These are phyloP conservation scores for Drepana falcataria DNA, from an alignment of 2,888 invertebrate genomes.

Conservation along the genomic window DNA sequence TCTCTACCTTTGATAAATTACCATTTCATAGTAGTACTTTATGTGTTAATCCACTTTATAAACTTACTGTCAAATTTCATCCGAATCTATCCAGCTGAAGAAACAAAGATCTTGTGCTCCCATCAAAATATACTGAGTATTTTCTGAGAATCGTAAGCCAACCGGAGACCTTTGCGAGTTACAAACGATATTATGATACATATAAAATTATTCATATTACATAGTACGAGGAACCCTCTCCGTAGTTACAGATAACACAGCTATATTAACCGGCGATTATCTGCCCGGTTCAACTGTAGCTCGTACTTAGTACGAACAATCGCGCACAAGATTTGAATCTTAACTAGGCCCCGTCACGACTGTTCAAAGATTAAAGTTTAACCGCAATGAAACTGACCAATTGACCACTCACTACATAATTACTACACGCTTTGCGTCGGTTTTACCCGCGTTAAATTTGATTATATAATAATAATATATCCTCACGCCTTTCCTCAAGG, in stretches of 20 bases:
- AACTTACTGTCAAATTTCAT: too few species aligned
- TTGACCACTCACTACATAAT: too few species aligned
- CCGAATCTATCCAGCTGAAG: too few species aligned
- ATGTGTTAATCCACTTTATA: too few species aligned
- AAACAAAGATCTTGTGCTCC: too few species aligned
- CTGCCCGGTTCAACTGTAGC: conserved; percentile 6
- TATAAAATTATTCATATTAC: neutral
- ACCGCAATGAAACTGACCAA: conserved; percentile 16
- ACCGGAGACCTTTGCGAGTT: neutral
- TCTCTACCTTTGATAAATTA: too few species aligned
- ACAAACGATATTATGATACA: neutral
- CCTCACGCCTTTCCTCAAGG: too few species aligned
- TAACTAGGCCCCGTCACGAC: conserved; percentile 69
- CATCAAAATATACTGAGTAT: neutral
- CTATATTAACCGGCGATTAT: conserved; percentile 12
- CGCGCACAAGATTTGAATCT: conserved; percentile 65
- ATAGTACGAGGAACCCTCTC: neutral
- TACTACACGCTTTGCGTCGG: too few species aligned
- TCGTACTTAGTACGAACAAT: conserved; percentile 64
- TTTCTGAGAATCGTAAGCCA: neutral
- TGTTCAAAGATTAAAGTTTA: conserved; percentile 26
- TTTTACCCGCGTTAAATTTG: too few species aligned
- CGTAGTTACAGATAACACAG: conserved; percentile 1
- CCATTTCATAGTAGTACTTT: too few species aligned
- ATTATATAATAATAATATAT: too few species aligned